Conservation (phyloP, 2,113 vertebrate genomes). For the Corythornis vintsioides region DNA sequence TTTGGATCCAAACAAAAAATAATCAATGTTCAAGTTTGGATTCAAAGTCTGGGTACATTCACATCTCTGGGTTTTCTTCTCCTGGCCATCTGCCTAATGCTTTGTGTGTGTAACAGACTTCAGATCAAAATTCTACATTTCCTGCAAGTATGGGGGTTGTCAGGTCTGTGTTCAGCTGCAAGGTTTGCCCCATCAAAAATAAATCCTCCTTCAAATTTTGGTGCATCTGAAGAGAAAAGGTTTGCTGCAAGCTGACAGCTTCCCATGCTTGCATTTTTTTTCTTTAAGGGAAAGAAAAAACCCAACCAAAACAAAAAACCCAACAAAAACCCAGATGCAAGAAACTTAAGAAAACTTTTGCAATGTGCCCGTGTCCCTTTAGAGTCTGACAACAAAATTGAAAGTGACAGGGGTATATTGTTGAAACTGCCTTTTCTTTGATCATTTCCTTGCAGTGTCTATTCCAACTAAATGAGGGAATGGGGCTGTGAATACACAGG, state of each 20-base stretch:
- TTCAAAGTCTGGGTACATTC: not conserved
- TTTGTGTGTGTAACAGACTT: not conserved
- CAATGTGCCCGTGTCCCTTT: not conserved
- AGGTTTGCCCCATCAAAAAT: not conserved
- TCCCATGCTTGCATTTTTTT: not conserved
- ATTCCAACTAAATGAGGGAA: slow-evolving; percentile 20
- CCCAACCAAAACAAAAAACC: rapidly evolving
- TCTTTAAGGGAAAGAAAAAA: not conserved
- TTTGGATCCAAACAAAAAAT: not conserved
- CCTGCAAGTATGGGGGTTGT: not conserved
- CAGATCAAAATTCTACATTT: not conserved
- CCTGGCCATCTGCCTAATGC: not conserved
- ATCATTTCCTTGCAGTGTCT: slow-evolving; percentile 41
- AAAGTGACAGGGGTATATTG: slow-evolving; percentile 52
- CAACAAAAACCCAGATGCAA: not conserved
- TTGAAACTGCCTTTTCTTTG: slow-evolving; percentile 61
- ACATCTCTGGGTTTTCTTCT: not conserved
- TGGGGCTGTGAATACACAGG: not conserved
- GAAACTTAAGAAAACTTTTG: slow-evolving; percentile 44
- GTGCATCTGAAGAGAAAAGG: not conserved
- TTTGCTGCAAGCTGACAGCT: not conserved
- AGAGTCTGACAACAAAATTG: slow-evolving; percentile 23
- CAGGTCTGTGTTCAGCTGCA: not conserved
- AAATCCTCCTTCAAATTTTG: not conserved
- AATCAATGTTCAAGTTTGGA: not conserved